A percentile compares a stretch with the other conserved stretches of the same genome.
These are phyloP conservation scores for Ferrisia virgata DNA, from an alignment of 2,888 invertebrate species.

Conservation along the genomic window DNA sequence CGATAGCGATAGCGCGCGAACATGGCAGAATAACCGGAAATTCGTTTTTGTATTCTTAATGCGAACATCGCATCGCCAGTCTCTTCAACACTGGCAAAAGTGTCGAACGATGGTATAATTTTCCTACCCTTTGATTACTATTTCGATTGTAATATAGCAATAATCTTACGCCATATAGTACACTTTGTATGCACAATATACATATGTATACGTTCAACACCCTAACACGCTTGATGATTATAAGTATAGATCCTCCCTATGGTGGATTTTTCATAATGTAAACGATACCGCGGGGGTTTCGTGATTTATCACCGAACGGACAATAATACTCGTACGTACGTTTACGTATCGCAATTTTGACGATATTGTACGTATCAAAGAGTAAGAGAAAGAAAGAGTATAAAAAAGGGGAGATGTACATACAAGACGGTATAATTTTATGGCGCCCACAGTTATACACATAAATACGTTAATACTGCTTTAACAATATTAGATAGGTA, in stretches of 20 bases:
- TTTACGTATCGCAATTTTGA: slow-evolving; percentile 43
- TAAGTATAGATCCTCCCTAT: background rate
- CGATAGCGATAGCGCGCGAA: background rate
- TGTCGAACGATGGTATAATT: slow-evolving; percentile 33
- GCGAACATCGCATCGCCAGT: background rate
- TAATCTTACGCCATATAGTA: background rate
- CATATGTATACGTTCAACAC: background rate
- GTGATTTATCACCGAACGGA: slow-evolving; percentile 43
- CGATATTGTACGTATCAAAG: background rate
- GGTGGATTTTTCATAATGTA: slow-evolving; percentile 23
- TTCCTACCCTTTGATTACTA: slow-evolving; percentile 38
- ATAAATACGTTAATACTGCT: background rate
- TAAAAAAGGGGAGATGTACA: background rate
- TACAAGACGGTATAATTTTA: slow-evolving; percentile 36
- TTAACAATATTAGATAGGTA: background rate
- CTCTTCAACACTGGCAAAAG: background rate
- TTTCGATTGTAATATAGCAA: slow-evolving; percentile 12
- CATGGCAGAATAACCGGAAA: slow-evolving; percentile 24
- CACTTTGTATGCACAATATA: background rate
- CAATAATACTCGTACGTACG: slow-evolving; percentile 37
- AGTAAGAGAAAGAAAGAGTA: background rate
- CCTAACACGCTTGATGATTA: background rate
- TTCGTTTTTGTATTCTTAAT: background rate
- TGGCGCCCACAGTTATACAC: slow-evolving; percentile 41
- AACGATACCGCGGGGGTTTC: slow-evolving; percentile 43